Evolutionary conservation across 2,797 vertebrate genomes (phyloP), one percentile per base, ranked within the genome.

Genomic region (Urocyon cinereoargenteus): DNA sequence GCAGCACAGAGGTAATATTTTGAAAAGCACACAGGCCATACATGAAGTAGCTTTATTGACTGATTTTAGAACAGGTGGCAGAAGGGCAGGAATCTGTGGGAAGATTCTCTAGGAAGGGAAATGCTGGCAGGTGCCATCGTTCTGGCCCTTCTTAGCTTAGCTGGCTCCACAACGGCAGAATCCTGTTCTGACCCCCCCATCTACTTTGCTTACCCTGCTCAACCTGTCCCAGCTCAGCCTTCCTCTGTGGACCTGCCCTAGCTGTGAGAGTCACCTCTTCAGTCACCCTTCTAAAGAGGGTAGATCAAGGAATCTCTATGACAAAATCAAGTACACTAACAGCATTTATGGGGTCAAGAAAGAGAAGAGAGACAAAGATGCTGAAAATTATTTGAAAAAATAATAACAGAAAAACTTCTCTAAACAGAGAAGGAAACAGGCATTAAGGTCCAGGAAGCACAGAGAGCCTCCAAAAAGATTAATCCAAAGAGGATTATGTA

Each of bases 211-310:
- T 61, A 45, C 28, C 49, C 21, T 34, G 14, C n/a, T 22, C 24
- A n/a, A 28, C 40, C 57, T 45, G 49, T 28, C 40, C 28, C 0
- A 0, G 11, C 40, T 19, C 0, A 0, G 11, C 3, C 31, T 22
- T 49, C 5, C 19, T 31, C 40, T 61, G 40, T 51, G 72, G 14
- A 77, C 57, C 9, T 51, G 26, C 16, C 26, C 45, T 51, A 51
- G 45, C 45, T 8, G 18, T 51, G 51, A 31, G 2, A 77, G 15
- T 7, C 57, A 75, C 31, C 24, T 3, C 40, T 77, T 19, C 57
- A 26, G 21, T 28, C 8, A 49, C 26, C 45, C 40, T 75, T 28
- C 22, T 45, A 51, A 51, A 77, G 55, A n/a, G 2, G 15, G 5
- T 75, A 49, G 40, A 49, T 28, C 18, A 75, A 75, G 8, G 26